These are phyloP conservation scores for Drosophila tani DNA, from an alignment of 1,140 invertebrate genomes.

Conservation along the genomic window DNA sequence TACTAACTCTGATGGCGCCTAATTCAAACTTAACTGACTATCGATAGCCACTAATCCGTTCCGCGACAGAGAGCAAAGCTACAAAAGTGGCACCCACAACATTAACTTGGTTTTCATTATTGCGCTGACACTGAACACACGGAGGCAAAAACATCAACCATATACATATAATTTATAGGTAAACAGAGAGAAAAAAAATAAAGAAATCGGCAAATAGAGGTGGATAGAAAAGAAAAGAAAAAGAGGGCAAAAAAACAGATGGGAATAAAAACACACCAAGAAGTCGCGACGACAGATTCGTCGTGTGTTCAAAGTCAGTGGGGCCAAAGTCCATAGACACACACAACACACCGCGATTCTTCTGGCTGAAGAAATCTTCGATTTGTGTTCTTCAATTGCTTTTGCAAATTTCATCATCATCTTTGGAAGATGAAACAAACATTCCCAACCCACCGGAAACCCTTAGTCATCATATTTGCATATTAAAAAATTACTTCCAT, in stretches of 20 bases:
- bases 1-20: no score
- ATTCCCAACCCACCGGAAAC: not conserved
- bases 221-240: not conserved
- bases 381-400: slow-evolving; percentile 26
- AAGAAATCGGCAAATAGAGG: slow-evolving; percentile 27
- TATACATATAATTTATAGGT: slow-evolving; percentile 49
- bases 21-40: no score
- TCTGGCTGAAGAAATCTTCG: slow-evolving; percentile 21
- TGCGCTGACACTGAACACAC: slow-evolving; percentile 46
- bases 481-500: not conserved
- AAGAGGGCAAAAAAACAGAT: slow-evolving; percentile 1
- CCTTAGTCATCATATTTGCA: not conserved
- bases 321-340: slow-evolving; percentile 45
- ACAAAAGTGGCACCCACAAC: no score
- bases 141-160: slow-evolving; percentile 19
- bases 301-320: slow-evolving; percentile 17
- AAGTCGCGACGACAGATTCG: slow-evolving; percentile 12
- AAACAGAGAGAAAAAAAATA: slow-evolving; percentile 34
- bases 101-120: no score
- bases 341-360: not conserved
- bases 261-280: not conserved
- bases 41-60: no score
- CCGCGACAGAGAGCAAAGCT: no score
- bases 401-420: slow-evolving; percentile 34
- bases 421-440: not conserved